Conservation (phyloP, 2,113 vertebrate genomes). For the Morone chrysops region DNA sequence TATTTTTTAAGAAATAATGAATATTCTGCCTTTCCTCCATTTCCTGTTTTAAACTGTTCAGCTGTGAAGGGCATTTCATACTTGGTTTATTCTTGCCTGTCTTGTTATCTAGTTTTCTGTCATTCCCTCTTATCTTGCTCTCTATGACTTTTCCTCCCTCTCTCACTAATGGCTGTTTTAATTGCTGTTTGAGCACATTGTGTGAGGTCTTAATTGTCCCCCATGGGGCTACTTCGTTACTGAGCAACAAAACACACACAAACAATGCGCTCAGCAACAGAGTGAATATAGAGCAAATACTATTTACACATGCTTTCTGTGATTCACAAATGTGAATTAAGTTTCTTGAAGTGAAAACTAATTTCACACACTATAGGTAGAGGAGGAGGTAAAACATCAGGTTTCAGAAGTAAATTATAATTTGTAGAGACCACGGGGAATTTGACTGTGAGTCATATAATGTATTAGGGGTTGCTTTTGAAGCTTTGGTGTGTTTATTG, state of each 20-base stretch:
- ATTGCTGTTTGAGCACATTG: slow-evolving; percentile 76
- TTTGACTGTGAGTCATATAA: slow-evolving; percentile 22
- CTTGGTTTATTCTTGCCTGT: slow-evolving; percentile 29
- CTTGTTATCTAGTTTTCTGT: slow-evolving; percentile 60
- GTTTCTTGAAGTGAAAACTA: slow-evolving; percentile 27
- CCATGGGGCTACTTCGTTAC: slow-evolving; percentile 63
- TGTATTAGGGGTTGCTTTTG: slow-evolving; percentile 36
- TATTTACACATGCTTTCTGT: neutral
- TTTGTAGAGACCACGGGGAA: slow-evolving; percentile 24
- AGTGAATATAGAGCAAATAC: slow-evolving; percentile 25
- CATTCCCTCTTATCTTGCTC: slow-evolving; percentile 48
- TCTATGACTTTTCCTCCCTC: slow-evolving; percentile 38
- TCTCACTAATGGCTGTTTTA: slow-evolving; percentile 71
- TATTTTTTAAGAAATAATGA: slow-evolving; percentile 40
- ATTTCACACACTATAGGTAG: slow-evolving; percentile 1
- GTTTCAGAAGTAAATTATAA: slow-evolving; percentile 24
- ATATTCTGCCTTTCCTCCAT: slow-evolving; percentile 9
- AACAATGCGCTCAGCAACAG: neutral
- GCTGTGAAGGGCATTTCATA: slow-evolving; percentile 41
- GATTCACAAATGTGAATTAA: slow-evolving; percentile 30
- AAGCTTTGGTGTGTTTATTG: slow-evolving; percentile 23
- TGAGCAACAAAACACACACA: slow-evolving; percentile 39
- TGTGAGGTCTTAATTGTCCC: slow-evolving; percentile 73
- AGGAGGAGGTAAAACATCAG: slow-evolving; percentile 1
- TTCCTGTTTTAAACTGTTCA: slow-evolving; percentile 25